Base-by-base conservation (phyloP, 1,140 invertebrate species). In the Cherax destructor region DNA sequence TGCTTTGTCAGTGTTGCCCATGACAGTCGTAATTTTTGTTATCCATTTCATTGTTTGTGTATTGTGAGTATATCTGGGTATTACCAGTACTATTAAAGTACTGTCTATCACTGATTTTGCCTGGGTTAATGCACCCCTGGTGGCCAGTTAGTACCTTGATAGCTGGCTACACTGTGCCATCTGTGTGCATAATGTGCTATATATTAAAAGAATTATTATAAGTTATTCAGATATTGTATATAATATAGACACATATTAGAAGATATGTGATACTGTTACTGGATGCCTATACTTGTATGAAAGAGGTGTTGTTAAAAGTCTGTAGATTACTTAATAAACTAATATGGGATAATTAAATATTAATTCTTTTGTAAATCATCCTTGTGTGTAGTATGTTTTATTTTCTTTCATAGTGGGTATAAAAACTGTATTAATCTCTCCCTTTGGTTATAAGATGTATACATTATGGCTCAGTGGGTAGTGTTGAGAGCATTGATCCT, bases 321-420 rank as follows among this genome's bases (percentile, higher is more conserved):
- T 87, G 85, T 87, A 87, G 76, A 87, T 52, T 30, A 87, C 50
- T 87, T 87, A 87, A 87, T 87, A 87, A 87, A 87, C 74, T 87
- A 87, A 87, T 87, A 87, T 61, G 74, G 72, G 84, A 87, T 76
- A 52, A 56, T 21, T 59, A 56, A 11, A 56, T 83, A 56, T 56
- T 83, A 24, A 52, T 56, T 30, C 24, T 59, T 24, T n/a, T 52
- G 24, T 24, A 56, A 56, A 56, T 13, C 52, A 56, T 13, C 13
- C 9, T 56, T 41, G 30, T 41, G 30, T 41, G 30, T 41, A 41
- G 30, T 1, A 41, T 2, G 30, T 41, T 41, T 41, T 41, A 41
- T 41, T 41, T 41, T 41, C 30, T 41, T 41, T 41, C 30, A 41
- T 41, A 41, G 30, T 41, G 30, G 30, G 30, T 41, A 41, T 41